Base-by-base conservation (phyloP, 92 coral and sea anemone genomes). In the Epizoanthus illoricatus region DNA sequence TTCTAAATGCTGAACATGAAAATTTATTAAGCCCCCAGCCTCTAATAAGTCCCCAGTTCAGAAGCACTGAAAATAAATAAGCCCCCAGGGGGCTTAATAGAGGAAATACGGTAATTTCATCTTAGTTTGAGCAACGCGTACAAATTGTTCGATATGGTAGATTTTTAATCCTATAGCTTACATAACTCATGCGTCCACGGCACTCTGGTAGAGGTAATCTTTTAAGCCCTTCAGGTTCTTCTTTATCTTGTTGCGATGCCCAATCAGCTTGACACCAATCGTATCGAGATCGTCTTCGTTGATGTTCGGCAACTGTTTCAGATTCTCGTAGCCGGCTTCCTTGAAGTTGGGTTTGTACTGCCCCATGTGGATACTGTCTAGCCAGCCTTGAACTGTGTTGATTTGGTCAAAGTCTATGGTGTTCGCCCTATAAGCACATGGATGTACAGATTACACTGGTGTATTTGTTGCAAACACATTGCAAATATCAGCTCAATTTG, bases 201-300 rank as follows among this genome's bases (percentile, higher is more conserved):
- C 19, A 15, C 61, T 63, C 60, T 78, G 82, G 6, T 78, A 40
- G 66, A 78, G 82, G 54, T 42, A 78, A 13, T 64, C 82, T 12
- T 78, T 40, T 7, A 78, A 45, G 0, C 82, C 94, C 16, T 90
- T 88, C 15, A 97, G 81, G 65, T 95, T 97, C 62, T 94, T 94
- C 63, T 90, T 86, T 74, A 97, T 97, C 73, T 97, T 97, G 86
- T 97, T 93, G 20, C 93, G 91, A 89, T 97, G 99, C 5, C 99
- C 99, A 21, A 93, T 90, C 63, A 96, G 97, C 49, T 84, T 96
- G 73, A 96, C 86, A 7, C 99, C 99, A 72, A 96, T 79, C 10
- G 52, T 84, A 73, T 85, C 92, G 6, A 96, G 89, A 68, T 93
- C 94, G 19, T 80, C 69, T 6, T 96, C 99, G 65, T 87, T 90